A percentile compares a stretch with the other conserved stretches of the same genome.
Evolutionary conservation across 2,797 vertebrate genomes (phyloP).

Genomic region (Lagocephalus sceleratus): DNA sequence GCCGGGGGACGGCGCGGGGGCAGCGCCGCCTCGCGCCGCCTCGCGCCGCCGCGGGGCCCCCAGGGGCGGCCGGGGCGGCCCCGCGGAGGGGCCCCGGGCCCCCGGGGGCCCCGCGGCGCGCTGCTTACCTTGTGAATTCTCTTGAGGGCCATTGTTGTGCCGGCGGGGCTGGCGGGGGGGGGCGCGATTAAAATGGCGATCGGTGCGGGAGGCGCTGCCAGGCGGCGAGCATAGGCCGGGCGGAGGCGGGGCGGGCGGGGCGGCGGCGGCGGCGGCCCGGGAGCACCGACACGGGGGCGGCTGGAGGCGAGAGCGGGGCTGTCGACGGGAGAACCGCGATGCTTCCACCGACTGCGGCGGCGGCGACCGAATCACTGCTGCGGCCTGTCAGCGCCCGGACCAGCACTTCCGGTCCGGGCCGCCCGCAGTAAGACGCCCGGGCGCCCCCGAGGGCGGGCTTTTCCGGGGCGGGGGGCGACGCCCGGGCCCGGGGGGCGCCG

Average conservation of each 20-base stretch:
- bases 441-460: too few species aligned
- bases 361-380: slow-evolving; percentile 80
- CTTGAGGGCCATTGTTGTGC: slow-evolving; percentile 94
- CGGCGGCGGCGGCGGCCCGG: too few species aligned
- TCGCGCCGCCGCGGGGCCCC: too few species aligned
- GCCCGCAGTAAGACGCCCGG: slow-evolving; percentile 46
- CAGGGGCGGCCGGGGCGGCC: too few species aligned
- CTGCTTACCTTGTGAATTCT: slow-evolving; percentile 96
- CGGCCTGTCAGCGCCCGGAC: slow-evolving; percentile 40
- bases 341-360: slow-evolving; percentile 83
- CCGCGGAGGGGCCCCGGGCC: too few species aligned
- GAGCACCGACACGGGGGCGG: too few species aligned
- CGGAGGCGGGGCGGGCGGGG: too few species aligned
- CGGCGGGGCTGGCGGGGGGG: slow-evolving; percentile 82
- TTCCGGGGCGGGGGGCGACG: too few species aligned
- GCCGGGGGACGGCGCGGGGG: too few species aligned
- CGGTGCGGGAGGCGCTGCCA: slow-evolving; percentile 52
- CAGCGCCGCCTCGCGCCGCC: too few species aligned
- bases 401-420: slow-evolving; percentile 11
- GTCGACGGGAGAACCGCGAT: slow-evolving; percentile 75
- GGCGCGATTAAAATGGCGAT: slow-evolving; percentile 81
- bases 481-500: too few species aligned
- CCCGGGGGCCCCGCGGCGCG: too few species aligned
- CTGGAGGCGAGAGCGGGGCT: slow-evolving; percentile 78
- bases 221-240: slow-evolving; percentile 57